Base-by-base conservation (phyloP, 2,888 invertebrate genomes). In the Diarsia dahlii region DNA sequence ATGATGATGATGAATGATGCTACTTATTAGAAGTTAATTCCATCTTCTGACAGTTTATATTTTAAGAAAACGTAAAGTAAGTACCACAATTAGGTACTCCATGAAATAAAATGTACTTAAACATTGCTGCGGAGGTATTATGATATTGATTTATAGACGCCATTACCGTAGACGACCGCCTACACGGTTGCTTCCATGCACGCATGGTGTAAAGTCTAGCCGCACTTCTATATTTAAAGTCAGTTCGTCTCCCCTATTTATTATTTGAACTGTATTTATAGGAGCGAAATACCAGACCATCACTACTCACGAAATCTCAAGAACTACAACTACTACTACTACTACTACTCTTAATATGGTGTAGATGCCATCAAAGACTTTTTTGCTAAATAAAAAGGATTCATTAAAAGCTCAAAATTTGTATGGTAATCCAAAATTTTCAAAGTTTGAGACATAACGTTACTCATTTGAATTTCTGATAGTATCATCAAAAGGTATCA, bases 141-240 rank as follows among this genome's bases (percentile, higher is more conserved):
- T 4, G 4, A 50, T 28, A 39, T 62, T 1, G 77, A 62, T 77
- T 78, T 39, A 39, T 39, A 54, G 54, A 65, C 5, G 15, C 12
- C 63, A 48, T 23, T 0, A n/a, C 20, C 15, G 23, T 63, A 4
- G 74, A 15, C 45, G 45, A 3, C 45, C n/a, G 34, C 52, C 34
- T n/a, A 39, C 34, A 34, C 9, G 12, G 18, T 70, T 39, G n/a
- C 48, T 13, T 74, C n/a, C 18, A 0, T 18, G 58, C 58, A 28
- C 28, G 1, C 23, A 9, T 50, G 18, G n/a, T 58, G 13, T 62
- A 20, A 13, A 46, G 8, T 46, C 34, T 13, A 6, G 5, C 20
- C 3, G 13, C 0, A 18, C 28, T 58, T 28, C 6, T 15, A 28
- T 28, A 23, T 13, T 34, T n/a, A 46, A 12, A 23, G 12, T 56